Evolutionary conservation across 2,888 invertebrate species (phyloP), one percentile per base, ranked within the genome.

Genomic region (Xylocampa areola): DNA sequence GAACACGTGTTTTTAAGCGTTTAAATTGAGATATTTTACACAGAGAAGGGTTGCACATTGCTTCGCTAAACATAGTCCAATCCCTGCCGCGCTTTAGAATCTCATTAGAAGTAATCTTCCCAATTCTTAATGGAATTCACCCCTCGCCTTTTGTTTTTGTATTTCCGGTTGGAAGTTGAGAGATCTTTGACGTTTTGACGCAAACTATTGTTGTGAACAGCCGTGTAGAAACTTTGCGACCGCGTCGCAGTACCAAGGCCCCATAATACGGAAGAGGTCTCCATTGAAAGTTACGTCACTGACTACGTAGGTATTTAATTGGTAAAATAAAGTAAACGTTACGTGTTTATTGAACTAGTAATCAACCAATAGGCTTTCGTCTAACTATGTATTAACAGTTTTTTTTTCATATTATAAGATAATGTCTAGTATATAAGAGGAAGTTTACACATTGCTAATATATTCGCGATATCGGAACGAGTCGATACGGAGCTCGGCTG

Each of bases 11-110:
- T 91, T 63, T 80, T 81, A 77, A 88, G 80, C 89, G 85, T 86
- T 91, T 89, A 88, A 91, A 89, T 81, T 85, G 85, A 88, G 84
- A 90, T 89, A 89, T 90, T 91, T 90, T 90, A 92, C 88, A 86
- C 80, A 75, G 35, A 48, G 86, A 93, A 92, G 93, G 93, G 93
- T 91, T 91, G 85, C 83, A 80, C 80, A 77, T 84, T 82, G 85
- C 86, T 84, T 88, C 82, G 91, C 91, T 89, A 91, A 90, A 91
- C 90, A 87, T 89, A 89, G 85, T 86, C 81, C 79, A 70, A 71
- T 72, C 62, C 69, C 73, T 72, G 68, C 84, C 78, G 76, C 76
- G 73, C 78, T 77, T 77, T 77, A 72, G 74, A 73, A 79, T 82
- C 76, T 84, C 85, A 81, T 87, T 88, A 84, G 83, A 82, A 83